Percentiles rank a stretch among this genome's conserved stretches.
Evolutionary conservation across 2,113 vertebrate genomes (phyloP).

Genomic region (Campylomormyrus tamandua): DNA sequence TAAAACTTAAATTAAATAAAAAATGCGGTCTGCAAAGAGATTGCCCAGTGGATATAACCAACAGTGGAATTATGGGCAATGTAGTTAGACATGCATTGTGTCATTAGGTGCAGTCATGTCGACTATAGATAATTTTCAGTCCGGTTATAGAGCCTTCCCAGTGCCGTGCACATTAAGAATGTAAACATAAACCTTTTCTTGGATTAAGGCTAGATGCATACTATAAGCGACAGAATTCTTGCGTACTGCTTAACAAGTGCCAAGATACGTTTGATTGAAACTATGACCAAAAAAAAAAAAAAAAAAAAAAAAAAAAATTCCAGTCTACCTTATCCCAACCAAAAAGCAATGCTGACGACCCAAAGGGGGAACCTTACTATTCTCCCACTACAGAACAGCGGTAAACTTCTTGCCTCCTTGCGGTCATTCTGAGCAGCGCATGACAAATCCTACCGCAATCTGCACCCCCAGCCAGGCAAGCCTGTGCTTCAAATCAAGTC

Average conservation of each 20-base stretch:
- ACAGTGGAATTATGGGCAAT: background rate
- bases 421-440: slow-evolving; percentile 8
- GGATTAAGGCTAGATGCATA: background rate
- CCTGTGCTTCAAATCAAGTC: background rate
- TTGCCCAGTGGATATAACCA: background rate
- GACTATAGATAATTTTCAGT: background rate
- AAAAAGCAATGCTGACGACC: background rate
- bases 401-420: background rate
- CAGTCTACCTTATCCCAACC: background rate
- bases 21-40: background rate
- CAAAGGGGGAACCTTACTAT: too few relatives aligned
- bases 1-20: background rate
- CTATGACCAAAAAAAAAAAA: background rate
- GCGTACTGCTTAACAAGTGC: background rate
- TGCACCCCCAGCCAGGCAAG: background rate
- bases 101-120: background rate
- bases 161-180: background rate
- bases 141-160: background rate
- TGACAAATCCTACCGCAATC: background rate
- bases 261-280: background rate
- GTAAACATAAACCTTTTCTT: background rate
- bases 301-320: too few relatives aligned
- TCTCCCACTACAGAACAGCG: background rate
- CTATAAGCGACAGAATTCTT: background rate
- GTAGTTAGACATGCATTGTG: background rate